Percentiles rank a stretch among this genome's conserved stretches.
These are phyloP conservation scores for Sigmodon hispidus DNA, from an alignment of 2,113 vertebrate genomes.

Conservation along the genomic window DNA sequence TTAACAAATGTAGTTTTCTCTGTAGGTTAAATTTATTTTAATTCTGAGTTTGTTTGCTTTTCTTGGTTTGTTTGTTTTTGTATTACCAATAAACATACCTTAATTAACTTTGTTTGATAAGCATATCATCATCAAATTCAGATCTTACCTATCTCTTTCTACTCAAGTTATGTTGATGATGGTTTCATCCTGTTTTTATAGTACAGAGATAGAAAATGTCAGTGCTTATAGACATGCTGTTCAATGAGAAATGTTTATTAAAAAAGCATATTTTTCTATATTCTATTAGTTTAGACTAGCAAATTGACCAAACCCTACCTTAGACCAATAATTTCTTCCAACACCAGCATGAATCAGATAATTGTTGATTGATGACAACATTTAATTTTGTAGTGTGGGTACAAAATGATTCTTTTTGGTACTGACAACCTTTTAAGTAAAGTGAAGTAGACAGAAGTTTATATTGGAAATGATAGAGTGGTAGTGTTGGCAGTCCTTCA, in stretches of 20 bases:
- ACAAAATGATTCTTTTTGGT: background rate
- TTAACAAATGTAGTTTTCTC: background rate
- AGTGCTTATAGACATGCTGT: background rate
- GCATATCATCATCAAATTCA: background rate
- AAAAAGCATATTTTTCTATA: background rate
- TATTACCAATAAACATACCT: background rate
- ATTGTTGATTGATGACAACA: background rate
- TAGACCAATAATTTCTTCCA: background rate
- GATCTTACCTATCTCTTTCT: background rate
- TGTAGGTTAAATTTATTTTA: background rate
- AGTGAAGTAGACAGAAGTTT: background rate
- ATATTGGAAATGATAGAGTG: background rate
- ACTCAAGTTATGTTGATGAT: background rate
- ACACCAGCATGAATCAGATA: background rate
- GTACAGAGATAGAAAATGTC: background rate
- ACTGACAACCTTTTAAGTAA: background rate
- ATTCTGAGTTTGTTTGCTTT: background rate
- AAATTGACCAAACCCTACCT: background rate
- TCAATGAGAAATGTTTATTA: background rate
- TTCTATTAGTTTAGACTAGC: background rate
- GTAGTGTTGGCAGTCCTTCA: background rate
- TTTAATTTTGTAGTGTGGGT: background rate
- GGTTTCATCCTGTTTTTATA: background rate
- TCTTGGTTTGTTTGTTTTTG: background rate
- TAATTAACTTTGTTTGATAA: background rate